A percentile compares a stretch with the other conserved stretches of the same genome.
Evolutionary conservation across 2,888 invertebrate species (phyloP).

Genomic region (Dione juno): DNA sequence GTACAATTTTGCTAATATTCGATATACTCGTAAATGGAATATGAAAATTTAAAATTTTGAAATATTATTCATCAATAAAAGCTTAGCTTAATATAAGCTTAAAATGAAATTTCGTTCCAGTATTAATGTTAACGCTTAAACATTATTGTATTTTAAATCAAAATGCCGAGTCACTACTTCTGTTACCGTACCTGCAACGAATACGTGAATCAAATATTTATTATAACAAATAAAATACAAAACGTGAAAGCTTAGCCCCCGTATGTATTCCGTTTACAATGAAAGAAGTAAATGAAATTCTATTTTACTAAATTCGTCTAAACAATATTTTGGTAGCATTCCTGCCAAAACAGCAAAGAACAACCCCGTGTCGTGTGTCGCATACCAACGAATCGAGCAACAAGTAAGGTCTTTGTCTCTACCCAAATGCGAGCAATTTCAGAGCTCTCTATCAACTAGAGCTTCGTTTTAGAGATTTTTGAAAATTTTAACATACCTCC

Average conservation of each 20-base stretch:
- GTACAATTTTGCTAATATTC: too few species aligned
- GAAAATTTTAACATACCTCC: constrained; percentile 22
- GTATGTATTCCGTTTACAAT: neutral
- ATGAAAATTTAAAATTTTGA: neutral
- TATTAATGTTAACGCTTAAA: neutral
- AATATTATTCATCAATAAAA: neutral
- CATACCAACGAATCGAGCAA: constrained; percentile 63
- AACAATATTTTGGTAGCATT: constrained; percentile 46
- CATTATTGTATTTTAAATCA: constrained; percentile 8
- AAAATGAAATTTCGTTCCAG: constrained; percentile 3
- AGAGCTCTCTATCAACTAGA: constrained; percentile 27
- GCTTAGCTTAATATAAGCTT: neutral
- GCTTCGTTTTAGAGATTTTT: constrained; percentile 23
- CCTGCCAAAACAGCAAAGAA: constrained; percentile 52
- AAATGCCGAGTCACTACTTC: constrained; percentile 16
- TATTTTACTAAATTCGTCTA: constrained; percentile 35
- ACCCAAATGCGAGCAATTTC: constrained; percentile 30
- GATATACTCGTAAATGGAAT: too few species aligned
- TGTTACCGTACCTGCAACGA: constrained; percentile 11
- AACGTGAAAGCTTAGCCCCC: neutral
- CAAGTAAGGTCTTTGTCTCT: constrained; percentile 63
- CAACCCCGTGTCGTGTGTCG: constrained; percentile 58
- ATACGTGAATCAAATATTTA: constrained; percentile 19
- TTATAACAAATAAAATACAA: constrained; percentile 17
- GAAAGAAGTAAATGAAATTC: constrained; percentile 33